phyloP scores from a whole-genome alignment of 2,888 invertebrate species.

The Luperina testacea region DNA sequence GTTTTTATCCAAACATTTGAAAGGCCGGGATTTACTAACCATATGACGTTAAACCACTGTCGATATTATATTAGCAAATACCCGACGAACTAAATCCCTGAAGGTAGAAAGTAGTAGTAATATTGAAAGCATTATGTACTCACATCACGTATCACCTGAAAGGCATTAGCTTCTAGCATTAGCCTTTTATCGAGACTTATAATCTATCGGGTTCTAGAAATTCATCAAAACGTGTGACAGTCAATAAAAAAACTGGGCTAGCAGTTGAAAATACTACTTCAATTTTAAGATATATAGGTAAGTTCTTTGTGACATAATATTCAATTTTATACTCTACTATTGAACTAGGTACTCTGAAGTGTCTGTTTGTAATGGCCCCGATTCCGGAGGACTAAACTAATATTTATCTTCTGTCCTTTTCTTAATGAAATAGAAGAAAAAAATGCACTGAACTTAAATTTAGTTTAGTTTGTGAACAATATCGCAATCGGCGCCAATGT shows the following conservation, averaged over 20 bases:
- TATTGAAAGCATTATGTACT: not conserved
- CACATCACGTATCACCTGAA: conserved; percentile 12
- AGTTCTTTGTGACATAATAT: conserved; percentile 3
- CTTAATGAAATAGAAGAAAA: too few species aligned
- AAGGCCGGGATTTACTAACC: not conserved
- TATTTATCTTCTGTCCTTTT: too few species aligned
- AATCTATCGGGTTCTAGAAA: conserved; percentile 30
- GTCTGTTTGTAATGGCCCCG: too few species aligned
- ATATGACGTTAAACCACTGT: not conserved
- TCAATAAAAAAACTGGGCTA: conserved; percentile 10
- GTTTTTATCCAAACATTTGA: not conserved
- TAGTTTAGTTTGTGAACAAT: too few species aligned
- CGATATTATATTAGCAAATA: not conserved
- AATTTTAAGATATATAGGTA: not conserved
- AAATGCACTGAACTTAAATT: too few species aligned
- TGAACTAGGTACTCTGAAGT: too few species aligned
- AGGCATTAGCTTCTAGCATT: conserved; percentile 9
- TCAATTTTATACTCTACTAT: not conserved
- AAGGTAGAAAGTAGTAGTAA: not conserved
- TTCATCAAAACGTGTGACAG: conserved; percentile 31
- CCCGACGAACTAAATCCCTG: not conserved
- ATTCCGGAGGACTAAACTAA: too few species aligned
- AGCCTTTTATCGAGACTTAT: conserved; percentile 1
- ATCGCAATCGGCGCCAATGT: too few species aligned
- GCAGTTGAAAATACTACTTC: not conserved